Evolutionary conservation across 2,113 vertebrate genomes (phyloP).

Genomic region (Elephantulus edwardii): DNA sequence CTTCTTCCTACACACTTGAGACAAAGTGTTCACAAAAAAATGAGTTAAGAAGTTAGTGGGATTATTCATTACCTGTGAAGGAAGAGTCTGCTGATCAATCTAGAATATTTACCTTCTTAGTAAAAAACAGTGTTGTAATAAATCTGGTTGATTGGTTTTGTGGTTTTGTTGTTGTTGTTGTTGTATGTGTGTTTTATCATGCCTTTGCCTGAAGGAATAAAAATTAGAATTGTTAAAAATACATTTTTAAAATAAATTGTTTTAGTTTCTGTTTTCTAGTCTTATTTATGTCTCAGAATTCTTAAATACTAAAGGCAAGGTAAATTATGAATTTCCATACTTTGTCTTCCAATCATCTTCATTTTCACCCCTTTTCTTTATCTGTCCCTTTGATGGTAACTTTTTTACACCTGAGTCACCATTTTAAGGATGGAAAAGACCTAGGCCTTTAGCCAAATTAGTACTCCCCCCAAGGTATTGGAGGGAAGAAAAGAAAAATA

Average conservation of each 20-base stretch:
- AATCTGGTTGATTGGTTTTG: no score
- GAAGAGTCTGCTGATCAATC: background rate
- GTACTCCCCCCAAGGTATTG: background rate
- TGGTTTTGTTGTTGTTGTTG: no score
- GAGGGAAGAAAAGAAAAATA: background rate
- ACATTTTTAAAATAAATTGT: background rate
- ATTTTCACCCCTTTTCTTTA: background rate
- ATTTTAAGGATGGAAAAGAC: background rate
- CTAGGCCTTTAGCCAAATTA: background rate
- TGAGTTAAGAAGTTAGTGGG: background rate
- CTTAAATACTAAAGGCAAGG: background rate
- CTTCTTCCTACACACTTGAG: background rate
- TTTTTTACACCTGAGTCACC: background rate
- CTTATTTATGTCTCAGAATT: background rate
- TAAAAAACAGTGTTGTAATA: background rate
- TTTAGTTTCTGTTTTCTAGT: background rate
- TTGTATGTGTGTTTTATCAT: background rate
- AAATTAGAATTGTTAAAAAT: background rate
- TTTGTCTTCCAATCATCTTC: background rate
- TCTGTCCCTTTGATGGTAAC: background rate
- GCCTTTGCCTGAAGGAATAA: background rate
- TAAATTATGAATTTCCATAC: background rate
- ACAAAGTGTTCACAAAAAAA: background rate
- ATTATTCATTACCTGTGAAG: background rate
- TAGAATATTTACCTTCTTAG: background rate